Percentiles rank a stretch among this genome's conserved stretches.
phyloP scores from a whole-genome alignment of 2,888 invertebrate genomes.

The Capitulum mitella region DNA sequence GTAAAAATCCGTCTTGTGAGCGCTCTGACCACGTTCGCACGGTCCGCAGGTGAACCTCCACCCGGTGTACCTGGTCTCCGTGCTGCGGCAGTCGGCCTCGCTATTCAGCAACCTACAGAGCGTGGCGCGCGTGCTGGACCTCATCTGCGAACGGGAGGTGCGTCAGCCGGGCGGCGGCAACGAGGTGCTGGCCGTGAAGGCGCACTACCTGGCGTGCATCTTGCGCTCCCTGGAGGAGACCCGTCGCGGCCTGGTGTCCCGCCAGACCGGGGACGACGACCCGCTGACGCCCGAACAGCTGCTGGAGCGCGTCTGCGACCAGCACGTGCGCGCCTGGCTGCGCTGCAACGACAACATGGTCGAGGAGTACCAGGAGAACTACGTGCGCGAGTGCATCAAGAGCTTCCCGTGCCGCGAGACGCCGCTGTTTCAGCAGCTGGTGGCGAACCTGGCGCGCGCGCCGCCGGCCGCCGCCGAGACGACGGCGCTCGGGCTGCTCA shows the following conservation, averaged over 20 bases:
- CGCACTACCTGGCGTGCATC: slow-evolving; percentile 11
- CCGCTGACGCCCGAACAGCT: not conserved
- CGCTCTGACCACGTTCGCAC: slow-evolving; percentile 38
- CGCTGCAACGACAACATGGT: slow-evolving; percentile 12
- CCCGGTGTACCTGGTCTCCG: not conserved
- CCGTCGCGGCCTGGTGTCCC: not conserved
- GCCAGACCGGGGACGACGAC: not conserved
- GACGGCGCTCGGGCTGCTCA: slow-evolving; percentile 50
- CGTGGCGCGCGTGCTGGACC: not conserved
- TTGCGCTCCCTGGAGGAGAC: not conserved
- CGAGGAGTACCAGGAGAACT: slow-evolving; percentile 53
- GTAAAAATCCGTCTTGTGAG: no score
- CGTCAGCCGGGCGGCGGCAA: not conserved
- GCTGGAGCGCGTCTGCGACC: not conserved
- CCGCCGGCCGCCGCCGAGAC: slow-evolving; percentile 46
- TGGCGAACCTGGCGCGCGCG: slow-evolving; percentile 47
- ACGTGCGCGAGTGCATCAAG: slow-evolving; percentile 75
- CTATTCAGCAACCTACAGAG: not conserved
- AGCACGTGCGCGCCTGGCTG: not conserved
- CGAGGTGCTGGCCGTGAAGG: slow-evolving; percentile 12
- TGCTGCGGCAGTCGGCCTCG: not conserved
- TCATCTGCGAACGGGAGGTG: not conserved
- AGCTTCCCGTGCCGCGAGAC: slow-evolving; percentile 88
- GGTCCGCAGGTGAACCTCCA: slow-evolving; percentile 40
- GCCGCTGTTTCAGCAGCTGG: slow-evolving; percentile 70